These are phyloP conservation scores for Anas capensis DNA, from an alignment of 2,797 vertebrate genomes.

Conservation along the genomic window DNA sequence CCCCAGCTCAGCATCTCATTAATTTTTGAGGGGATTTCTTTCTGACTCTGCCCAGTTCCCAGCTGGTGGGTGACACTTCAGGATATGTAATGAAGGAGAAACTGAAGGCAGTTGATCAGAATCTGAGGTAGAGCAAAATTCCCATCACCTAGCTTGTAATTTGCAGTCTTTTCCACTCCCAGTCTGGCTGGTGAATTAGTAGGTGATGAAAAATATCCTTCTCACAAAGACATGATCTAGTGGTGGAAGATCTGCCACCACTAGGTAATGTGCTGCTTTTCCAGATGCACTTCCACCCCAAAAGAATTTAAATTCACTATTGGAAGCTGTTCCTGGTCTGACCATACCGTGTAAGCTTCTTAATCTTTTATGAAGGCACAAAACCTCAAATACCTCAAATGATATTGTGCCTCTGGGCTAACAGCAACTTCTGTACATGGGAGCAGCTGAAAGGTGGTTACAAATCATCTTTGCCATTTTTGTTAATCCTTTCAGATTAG, in stretches of 20 bases:
- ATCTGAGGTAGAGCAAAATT: neutral
- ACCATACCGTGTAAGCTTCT: neutral
- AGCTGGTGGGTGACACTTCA: neutral
- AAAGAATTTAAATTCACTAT: neutral
- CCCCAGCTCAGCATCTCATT: constrained; percentile 18
- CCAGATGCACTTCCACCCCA: neutral
- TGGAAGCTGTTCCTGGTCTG: neutral
- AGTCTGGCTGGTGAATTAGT: neutral
- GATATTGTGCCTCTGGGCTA: neutral
- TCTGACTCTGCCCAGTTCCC: neutral
- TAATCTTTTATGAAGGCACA: neutral
- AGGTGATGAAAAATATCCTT: constrained; percentile 1
- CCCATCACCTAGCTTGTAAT: neutral
- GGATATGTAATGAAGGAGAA: constrained; percentile 9
- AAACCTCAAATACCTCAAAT: neutral
- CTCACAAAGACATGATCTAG: neutral
- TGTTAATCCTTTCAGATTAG: neutral
- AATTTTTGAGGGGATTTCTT: neutral
- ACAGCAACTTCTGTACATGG: neutral
- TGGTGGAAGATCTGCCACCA: neutral
- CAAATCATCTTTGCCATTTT: neutral
- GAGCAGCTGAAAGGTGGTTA: neutral
- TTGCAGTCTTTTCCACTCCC: neutral
- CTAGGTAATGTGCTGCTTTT: neutral
- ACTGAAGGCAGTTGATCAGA: constrained; percentile 2